Percentiles rank a stretch among this genome's conserved stretches.
These are phyloP conservation scores for Hiodon alosoides DNA, from an alignment of 2,113 vertebrate genomes.

Conservation along the genomic window DNA sequence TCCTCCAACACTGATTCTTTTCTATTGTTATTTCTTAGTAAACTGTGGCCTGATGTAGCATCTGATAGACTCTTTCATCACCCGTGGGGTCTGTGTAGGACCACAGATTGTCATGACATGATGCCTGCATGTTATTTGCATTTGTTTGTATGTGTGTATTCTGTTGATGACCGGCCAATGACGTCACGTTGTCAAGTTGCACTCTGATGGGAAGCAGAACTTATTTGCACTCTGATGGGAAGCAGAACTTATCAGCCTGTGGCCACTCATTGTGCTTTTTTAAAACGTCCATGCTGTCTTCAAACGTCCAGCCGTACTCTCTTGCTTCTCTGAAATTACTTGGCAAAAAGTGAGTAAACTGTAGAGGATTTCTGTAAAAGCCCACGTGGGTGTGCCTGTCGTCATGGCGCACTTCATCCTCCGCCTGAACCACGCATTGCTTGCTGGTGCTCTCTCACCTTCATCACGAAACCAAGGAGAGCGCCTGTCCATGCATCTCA, in stretches of 20 bases:
- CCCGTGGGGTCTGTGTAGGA: neutral
- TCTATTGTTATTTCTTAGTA: neutral
- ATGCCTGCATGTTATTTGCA: neutral
- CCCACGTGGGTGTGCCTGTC: neutral
- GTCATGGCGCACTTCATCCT: neutral
- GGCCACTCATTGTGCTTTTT: no score
- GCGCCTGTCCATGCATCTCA: no score
- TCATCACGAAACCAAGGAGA: no score
- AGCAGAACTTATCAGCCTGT: no score
- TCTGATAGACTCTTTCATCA: neutral
- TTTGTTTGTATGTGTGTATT: neutral
- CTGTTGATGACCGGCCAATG: neutral
- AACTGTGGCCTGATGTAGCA: neutral
- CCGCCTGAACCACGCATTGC: no score
- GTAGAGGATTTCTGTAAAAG: neutral
- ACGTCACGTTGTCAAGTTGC: no score
- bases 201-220: no score
- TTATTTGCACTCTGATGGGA: no score
- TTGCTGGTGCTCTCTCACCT: no score
- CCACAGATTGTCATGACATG: constrained; percentile 1
- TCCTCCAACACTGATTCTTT: neutral
- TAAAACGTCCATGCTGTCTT: no score
- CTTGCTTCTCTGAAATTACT: neutral
- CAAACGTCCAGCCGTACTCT: no score
- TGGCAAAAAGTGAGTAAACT: constrained; percentile 8